Conservation (phyloP, 92 coral and sea anemone genomes). For the Parazoanthus atlanticus region DNA sequence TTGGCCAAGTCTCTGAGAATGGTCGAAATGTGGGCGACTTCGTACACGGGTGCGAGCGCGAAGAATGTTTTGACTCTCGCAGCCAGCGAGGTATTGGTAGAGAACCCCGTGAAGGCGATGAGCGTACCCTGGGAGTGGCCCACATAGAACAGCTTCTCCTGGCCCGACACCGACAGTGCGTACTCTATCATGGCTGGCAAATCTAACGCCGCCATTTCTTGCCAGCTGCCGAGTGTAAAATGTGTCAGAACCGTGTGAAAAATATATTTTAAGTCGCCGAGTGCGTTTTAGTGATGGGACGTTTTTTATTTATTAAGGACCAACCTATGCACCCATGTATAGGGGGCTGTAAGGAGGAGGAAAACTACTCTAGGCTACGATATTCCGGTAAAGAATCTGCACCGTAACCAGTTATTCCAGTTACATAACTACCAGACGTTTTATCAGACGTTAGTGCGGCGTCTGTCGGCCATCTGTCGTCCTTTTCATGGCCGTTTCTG, state of each 20-base stretch:
- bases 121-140: constrained; percentile 98
- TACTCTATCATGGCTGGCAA: constrained; percentile 89
- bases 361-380: no score
- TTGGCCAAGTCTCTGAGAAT: constrained; percentile 62
- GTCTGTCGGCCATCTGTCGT: no score
- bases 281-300: no score
- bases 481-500: no score
- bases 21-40: constrained; percentile 60
- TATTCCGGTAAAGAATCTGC: no score
- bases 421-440: no score
- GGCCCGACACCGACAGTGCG: constrained; percentile 67
- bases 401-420: background rate
- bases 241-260: background rate
- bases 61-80: constrained; percentile 85
- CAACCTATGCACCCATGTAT: no score
- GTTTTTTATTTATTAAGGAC: no score
- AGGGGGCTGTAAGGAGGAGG: no score
- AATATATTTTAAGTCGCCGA: background rate
- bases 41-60: constrained; percentile 90
- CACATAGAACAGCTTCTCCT: constrained; percentile 70
- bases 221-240: constrained; percentile 60
- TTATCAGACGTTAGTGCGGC: no score
- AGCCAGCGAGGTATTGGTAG: constrained; percentile 74
- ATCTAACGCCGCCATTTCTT: constrained; percentile 83
- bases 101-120: constrained; percentile 82